Percentiles rank a stretch among this genome's conserved stretches.
These are phyloP conservation scores for Hassar affinis DNA, from an alignment of 2,113 vertebrate species.

Conservation along the genomic window DNA sequence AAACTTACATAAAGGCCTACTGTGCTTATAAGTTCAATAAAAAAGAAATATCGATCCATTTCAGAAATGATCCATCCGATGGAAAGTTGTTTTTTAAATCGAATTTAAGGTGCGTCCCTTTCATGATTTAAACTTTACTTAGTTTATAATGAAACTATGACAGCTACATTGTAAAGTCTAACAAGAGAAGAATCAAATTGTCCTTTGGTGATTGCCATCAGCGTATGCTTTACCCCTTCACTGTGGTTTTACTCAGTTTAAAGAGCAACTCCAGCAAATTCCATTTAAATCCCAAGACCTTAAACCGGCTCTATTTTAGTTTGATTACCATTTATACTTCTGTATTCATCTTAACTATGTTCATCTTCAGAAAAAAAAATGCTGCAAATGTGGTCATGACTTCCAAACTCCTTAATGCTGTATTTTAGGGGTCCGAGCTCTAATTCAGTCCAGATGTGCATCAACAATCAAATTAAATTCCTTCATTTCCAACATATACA, in stretches of 20 bases:
- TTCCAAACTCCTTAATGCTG: background rate
- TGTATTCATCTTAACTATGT: background rate
- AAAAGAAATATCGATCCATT: background rate
- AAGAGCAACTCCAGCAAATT: constrained; percentile 9
- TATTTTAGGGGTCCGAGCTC: background rate
- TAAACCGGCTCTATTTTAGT: too few species aligned
- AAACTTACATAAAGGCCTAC: background rate
- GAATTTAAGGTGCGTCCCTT: background rate
- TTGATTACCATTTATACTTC: too few species aligned
- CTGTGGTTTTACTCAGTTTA: constrained; percentile 12
- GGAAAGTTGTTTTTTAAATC: background rate
- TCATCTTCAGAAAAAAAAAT: background rate
- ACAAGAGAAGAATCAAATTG: background rate
- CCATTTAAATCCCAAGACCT: background rate
- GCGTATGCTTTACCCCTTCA: background rate
- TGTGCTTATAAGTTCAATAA: background rate
- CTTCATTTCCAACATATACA: background rate
- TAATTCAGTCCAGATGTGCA: background rate
- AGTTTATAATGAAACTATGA: background rate
- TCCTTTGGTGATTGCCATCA: constrained; percentile 28
- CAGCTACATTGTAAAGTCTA: background rate
- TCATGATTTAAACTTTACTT: background rate
- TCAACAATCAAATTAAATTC: background rate
- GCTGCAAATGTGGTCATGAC: background rate
- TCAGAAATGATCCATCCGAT: background rate